These are phyloP conservation scores for Capromys pilorides DNA, from an alignment of 2,797 vertebrate species.

Conservation along the genomic window DNA sequence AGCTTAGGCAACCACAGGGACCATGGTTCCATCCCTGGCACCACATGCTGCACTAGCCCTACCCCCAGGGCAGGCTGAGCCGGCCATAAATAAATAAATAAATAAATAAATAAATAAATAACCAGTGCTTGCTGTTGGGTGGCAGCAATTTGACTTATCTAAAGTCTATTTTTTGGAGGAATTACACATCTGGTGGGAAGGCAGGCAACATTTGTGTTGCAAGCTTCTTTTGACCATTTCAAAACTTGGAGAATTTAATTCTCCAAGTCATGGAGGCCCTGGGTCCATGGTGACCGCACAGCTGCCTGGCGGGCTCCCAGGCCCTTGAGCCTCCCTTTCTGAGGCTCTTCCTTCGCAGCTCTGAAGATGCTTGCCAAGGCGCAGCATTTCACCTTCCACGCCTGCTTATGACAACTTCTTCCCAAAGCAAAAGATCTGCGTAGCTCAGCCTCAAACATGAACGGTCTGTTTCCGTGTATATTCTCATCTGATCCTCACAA, in stretches of 20 bases:
- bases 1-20: too few relatives aligned
- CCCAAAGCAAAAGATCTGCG: background rate
- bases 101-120: background rate
- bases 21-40: too few relatives aligned
- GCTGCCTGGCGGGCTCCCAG: background rate
- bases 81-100: background rate
- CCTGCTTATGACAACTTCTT: background rate
- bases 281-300: background rate
- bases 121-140: background rate
- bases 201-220: background rate
- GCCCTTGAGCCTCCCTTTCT: background rate
- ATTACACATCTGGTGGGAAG: background rate
- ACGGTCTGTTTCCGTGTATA: background rate
- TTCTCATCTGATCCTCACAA: constrained; percentile 31
- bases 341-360: background rate
- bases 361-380: constrained; percentile 23
- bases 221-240: constrained; percentile 29
- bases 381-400: background rate
- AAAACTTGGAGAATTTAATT: background rate
- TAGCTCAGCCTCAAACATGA: background rate
- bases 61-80: too few relatives aligned
- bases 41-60: too few relatives aligned
- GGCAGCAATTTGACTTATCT: background rate
- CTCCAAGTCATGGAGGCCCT: background rate
- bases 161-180: background rate